phyloP scores from a whole-genome alignment of 2,113 vertebrate species.

The Megalops atlanticus region DNA sequence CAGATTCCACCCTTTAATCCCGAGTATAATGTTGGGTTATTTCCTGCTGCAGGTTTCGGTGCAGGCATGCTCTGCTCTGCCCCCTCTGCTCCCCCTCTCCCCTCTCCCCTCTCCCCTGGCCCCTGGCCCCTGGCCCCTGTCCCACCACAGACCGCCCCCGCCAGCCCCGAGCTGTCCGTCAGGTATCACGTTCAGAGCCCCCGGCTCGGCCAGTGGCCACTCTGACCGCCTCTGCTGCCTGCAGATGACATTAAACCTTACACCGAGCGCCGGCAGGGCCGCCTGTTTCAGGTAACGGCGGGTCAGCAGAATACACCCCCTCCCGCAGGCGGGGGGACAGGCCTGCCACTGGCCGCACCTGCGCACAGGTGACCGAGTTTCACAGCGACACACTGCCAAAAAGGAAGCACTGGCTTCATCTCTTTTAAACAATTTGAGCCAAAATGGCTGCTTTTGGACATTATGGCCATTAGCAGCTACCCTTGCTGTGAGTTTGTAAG shows the following conservation, averaged over 20 bases:
- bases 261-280: not conserved
- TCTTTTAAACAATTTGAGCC: too few species aligned
- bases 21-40: not conserved
- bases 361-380: too few species aligned
- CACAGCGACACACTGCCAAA: too few species aligned
- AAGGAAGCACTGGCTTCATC: too few species aligned
- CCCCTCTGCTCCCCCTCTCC: not conserved
- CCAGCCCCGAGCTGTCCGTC: not conserved
- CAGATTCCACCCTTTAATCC: not conserved
- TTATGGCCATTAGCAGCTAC: too few species aligned
- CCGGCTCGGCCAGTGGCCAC: not conserved
- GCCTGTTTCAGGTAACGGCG: not conserved
- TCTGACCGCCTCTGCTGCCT: not conserved
- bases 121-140: not conserved
- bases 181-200: not conserved
- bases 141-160: not conserved
- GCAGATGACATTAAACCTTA: constrained; percentile 7
- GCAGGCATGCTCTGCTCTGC: not conserved
- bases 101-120: not conserved
- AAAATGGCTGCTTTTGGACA: too few species aligned
- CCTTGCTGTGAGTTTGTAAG: too few species aligned
- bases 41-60: not conserved
- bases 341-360: too few species aligned
- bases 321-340: not conserved
- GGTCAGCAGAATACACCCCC: not conserved